Base-by-base conservation (phyloP, 2,888 invertebrate species). In the Maniola hyperantus region DNA sequence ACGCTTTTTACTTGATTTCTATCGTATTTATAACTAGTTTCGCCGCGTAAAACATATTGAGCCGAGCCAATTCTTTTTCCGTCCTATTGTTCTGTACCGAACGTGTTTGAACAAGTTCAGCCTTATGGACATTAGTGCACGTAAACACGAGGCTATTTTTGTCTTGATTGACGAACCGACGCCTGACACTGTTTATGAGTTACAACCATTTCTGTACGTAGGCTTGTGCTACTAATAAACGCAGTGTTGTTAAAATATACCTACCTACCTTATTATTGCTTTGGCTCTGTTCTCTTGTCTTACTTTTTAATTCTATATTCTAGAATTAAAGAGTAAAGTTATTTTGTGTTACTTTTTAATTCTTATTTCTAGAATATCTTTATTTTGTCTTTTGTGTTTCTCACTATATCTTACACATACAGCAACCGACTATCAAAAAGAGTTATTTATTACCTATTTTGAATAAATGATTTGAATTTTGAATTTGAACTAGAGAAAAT, bases 101-200 rank as follows among this genome's bases (percentile, higher is more conserved):
- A 72, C 77, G 74, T 71, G 77, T 75, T 74, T 69, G 60, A 72
- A 79, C 78, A 76, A 70, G 77, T 78, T 71, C 61, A 64, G 60
- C 55, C 67, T 62, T 55, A 51, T 50, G 39, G 39, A 61, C 61
- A 61, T 61, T 61, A 50, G 61, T 61, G 71, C 74, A 77, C 73
- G 79, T 83, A 87, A 87, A 87, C 84, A 83, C 59, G 68, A 76
- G 79, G 33, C 72, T 87, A 88, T 88, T 87, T 88, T 79, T 64
- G 79, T 75, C 78, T 75, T 80, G 82, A 88, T 84, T 83, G 83
- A 86, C 82, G 83, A 79, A 71, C 71, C 67, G 71, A 68, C 68
- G 67, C 55, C 75, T 74, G 80, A 81, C 80, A 79, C 72, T 80
- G 79, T 81, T 81, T 82, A 82, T 77, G 78, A 79, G 74, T 77